Evolutionary conservation across 2,888 invertebrate species (phyloP), one percentile per base, ranked within the genome.

Genomic region (Dioctria linearis): DNA sequence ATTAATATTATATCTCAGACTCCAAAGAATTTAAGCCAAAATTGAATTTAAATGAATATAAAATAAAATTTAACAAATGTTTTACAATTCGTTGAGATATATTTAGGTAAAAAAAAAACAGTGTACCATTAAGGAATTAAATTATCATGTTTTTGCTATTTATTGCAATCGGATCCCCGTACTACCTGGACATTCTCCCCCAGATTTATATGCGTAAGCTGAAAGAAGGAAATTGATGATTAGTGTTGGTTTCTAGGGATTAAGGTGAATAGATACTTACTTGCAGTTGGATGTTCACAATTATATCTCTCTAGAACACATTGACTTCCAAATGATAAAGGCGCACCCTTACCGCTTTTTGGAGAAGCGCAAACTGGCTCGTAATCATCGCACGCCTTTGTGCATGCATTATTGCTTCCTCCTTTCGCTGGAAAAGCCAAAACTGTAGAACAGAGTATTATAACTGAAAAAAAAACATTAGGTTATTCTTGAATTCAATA

Each of bases 281-380:
- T 86, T 83, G 86, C 86, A 69, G 86, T 85, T 11, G 85, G 81
- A 80, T 89, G 88, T 54, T 87, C 87, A 81, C 88, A 89, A 81
- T 89, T 89, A 84, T 87, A 88, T 59, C 86, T 88, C 78, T 82
- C 82, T 85, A 89, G 83, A 8, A 88, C 88, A 75, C 88, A 89
- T 3, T 84, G 80, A 73, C 83, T 89, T 54, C 88, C 88, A 80
- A 89, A 89, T 5, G 88, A 87, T 4, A 88, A 11, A 13, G 81
- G 71, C 11, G 81, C 25, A 5, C 82, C 82, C 9, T 75, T 78
- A 8, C 83, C 83, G 6, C 54, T 67, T 66, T 63, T 8, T 42
- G 82, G 81, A 8, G 63, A 49, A 37, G 49, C 76, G 40, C 76
- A 78, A n/a, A 78, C 49, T 11, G 88, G 88, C 0, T 85, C 85